Evolutionary conservation across 2,888 invertebrate genomes (phyloP).

Genomic region (Cerastoderma edule): DNA sequence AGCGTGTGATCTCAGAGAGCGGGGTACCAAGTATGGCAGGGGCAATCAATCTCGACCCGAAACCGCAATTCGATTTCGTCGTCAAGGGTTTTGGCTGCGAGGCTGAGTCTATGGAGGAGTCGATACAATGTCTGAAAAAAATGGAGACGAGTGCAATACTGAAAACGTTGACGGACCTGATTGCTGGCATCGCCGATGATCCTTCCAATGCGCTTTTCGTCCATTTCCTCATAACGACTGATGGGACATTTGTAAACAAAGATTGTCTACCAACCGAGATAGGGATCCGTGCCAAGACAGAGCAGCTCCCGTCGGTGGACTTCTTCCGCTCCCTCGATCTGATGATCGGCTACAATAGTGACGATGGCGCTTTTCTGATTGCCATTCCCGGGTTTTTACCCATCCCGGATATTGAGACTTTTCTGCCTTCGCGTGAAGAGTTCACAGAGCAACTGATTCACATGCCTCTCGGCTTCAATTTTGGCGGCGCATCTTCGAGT

Average conservation of each 20-base stretch:
- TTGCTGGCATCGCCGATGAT: not conserved
- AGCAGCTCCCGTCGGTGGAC: conserved; percentile 12
- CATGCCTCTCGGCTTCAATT: not conserved
- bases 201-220: not conserved
- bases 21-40: conserved; percentile 96
- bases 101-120: not conserved
- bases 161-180: not conserved
- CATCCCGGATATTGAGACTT: not conserved
- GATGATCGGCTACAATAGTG: conserved; percentile 53
- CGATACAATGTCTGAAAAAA: not conserved
- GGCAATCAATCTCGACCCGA: conserved; percentile 92
- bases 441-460: not conserved
- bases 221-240: not conserved
- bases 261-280: not conserved
- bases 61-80: conserved; percentile 90
- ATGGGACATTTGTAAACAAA: conserved; percentile 1
- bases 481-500: conserved; percentile 21
- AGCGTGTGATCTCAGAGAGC: conserved; percentile 95
- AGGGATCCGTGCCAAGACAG: not conserved
- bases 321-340: conserved; percentile 53
- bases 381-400: not conserved
- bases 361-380: conserved; percentile 54
- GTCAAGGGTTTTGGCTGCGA: conserved; percentile 93
- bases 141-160: not conserved
- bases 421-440: not conserved